These are phyloP conservation scores for Kryptopterus vitreolus DNA, from an alignment of 2,797 vertebrate genomes.

Conservation along the genomic window DNA sequence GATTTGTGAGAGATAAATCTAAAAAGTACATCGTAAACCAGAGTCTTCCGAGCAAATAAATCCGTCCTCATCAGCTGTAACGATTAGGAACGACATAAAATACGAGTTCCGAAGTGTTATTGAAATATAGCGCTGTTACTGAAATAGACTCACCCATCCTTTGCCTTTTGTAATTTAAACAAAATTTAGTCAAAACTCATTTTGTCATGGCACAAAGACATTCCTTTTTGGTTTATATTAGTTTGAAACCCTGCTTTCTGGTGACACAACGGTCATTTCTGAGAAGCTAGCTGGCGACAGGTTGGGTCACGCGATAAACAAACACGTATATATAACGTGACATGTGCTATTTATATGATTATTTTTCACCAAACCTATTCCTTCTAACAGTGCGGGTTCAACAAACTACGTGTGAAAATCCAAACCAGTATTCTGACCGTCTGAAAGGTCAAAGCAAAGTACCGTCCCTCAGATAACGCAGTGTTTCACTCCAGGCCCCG, in stretches of 20 bases:
- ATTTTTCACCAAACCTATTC: background rate
- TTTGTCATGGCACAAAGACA: background rate
- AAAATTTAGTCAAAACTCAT: background rate
- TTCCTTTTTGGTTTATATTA: background rate
- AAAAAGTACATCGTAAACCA: background rate
- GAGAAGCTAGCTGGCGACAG: background rate
- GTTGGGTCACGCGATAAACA: background rate
- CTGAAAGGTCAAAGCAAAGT: slow-evolving; percentile 3
- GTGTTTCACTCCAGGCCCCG: slow-evolving; percentile 16
- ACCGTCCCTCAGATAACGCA: background rate
- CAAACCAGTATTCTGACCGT: background rate
- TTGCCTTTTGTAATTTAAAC: background rate
- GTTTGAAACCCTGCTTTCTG: background rate
- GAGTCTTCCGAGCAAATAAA: background rate
- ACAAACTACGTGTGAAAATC: background rate
- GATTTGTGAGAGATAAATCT: background rate
- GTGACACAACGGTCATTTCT: background rate
- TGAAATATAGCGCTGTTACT: background rate
- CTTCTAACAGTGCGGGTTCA: background rate
- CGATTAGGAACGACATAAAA: too few species aligned
- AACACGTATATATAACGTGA: background rate
- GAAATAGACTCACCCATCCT: background rate
- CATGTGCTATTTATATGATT: background rate
- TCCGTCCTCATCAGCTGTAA: too few species aligned
- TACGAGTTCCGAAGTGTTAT: background rate